Base-by-base conservation (phyloP, 1,140 invertebrate species). In the Latrodectus geometricus region DNA sequence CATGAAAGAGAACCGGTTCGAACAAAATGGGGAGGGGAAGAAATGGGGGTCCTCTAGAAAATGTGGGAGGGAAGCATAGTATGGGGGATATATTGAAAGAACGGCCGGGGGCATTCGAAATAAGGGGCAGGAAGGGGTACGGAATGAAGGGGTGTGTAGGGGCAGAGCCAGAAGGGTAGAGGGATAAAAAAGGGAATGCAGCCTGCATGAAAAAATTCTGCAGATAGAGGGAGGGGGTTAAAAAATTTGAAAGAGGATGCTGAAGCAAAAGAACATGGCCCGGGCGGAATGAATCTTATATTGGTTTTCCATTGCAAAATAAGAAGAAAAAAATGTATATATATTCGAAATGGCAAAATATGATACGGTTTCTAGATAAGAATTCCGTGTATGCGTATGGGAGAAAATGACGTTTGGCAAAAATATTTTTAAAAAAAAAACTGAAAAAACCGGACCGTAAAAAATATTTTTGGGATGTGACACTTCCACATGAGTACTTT, bases 281-380 rank as follows among this genome's bases (percentile, higher is more conserved):
- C 35, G 35, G 74, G 76, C 73, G 85, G 72, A 80, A 87, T 87
- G 85, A 80, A 80, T 87, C 77, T 69, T 87, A 87, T 87, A 87
- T 87, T 87, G 85, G 85, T 87, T 87, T 87, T 87, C 85, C 85
- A 87, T 80, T 87, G 85, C 76, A 74, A 73, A 72, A 79, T 23
- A 56, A 70, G 52, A 82, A 56, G 54, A 79, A 79, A 81, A 84
- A 86, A 77, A 77, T 14, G 17, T 14, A 61, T 86, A 66, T 86
- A 78, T 86, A 86, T 86, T 79, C 61, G 85, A 80, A 87, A 87
- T 87, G 50, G 85, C 83, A 87, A 87, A 87, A 87, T 87, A 80
- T 80, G 85, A 87, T 87, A 87, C 77, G 85, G 85, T 87, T 52
- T 66, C 68, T 54, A 87, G 85, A 87, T 87, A 87, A 80, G 68